Evolutionary conservation across 2,888 invertebrate species (phyloP).

Genomic region (Magallana nippona): DNA sequence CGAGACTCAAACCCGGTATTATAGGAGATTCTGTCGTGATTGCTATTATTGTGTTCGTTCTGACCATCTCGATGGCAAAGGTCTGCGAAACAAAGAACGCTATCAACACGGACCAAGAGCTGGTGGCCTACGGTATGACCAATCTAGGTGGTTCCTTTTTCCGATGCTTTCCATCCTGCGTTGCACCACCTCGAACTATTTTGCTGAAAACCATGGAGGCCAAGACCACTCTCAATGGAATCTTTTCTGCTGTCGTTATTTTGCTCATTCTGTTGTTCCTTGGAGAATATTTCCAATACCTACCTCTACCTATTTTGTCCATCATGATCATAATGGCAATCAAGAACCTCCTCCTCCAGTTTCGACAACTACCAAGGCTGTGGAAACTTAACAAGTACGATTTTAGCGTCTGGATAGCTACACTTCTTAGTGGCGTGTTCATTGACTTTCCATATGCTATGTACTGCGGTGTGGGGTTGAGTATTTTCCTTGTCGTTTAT

Average conservation of each 20-base stretch:
- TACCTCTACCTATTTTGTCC: constrained; percentile 78
- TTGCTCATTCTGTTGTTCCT: constrained; percentile 71
- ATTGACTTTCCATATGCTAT: constrained; percentile 74
- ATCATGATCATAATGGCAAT: constrained; percentile 80
- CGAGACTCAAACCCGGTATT: constrained; percentile 47
- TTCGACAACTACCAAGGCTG: constrained; percentile 85
- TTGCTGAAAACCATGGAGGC: constrained; percentile 73
- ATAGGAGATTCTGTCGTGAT: constrained; percentile 62
- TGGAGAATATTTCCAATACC: constrained; percentile 70
- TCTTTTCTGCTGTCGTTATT: constrained; percentile 70
- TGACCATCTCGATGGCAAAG: constrained; percentile 76
- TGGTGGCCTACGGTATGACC: constrained; percentile 78
- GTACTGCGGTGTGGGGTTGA: constrained; percentile 66
- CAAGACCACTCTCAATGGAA: constrained; percentile 66
- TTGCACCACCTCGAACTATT: constrained; percentile 74
- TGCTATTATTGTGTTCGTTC: constrained; percentile 68
- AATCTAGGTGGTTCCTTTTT: constrained; percentile 78
- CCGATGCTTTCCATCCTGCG: constrained; percentile 78
- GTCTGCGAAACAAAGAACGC: constrained; percentile 75
- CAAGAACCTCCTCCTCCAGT: constrained; percentile 83
- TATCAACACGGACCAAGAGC: constrained; percentile 78
- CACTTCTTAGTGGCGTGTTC: constrained; percentile 65
- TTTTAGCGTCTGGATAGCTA: constrained; percentile 81
- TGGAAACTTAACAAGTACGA: constrained; percentile 89
- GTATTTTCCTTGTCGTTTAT: constrained; percentile 65